phyloP scores from a whole-genome alignment of 35 echinoderm and acorn worm genomes.

The Lytechinus variegatus region DNA sequence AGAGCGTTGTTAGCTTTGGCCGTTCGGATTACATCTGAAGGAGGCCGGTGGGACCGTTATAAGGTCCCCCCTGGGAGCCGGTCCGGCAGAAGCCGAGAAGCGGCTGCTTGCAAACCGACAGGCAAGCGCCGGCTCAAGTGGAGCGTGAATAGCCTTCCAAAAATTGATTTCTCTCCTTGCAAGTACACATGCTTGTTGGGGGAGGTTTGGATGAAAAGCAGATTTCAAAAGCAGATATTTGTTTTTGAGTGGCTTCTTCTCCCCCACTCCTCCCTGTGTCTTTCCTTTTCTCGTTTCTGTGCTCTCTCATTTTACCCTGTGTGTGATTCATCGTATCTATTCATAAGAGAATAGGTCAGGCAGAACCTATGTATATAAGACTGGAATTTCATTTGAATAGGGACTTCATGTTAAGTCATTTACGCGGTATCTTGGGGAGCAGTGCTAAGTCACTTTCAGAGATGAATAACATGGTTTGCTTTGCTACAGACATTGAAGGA shows the following conservation, averaged over 20 bases:
- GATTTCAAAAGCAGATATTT: slow-evolving; percentile 49
- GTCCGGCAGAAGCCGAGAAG: slow-evolving; percentile 13
- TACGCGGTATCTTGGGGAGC: not conserved
- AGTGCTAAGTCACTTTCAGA: not conserved
- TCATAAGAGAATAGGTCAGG: slow-evolving; percentile 34
- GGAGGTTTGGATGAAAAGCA: slow-evolving; percentile 32
- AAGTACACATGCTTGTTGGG: slow-evolving; percentile 42
- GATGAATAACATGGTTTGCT: not conserved
- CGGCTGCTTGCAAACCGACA: slow-evolving; percentile 40
- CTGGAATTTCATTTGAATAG: slow-evolving; percentile 18
- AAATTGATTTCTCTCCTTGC: not conserved
- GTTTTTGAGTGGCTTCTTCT: slow-evolving; percentile 36
- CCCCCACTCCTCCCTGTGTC: slow-evolving; percentile 16
- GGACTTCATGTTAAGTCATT: not conserved
- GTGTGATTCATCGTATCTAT: slow-evolving; percentile 41
- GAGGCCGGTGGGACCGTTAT: slow-evolving; percentile 39
- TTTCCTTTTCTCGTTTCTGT: not conserved
- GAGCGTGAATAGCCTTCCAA: slow-evolving; percentile 34
- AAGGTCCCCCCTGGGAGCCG: slow-evolving; percentile 7
- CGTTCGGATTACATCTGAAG: slow-evolving; percentile 44
- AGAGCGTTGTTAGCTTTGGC: slow-evolving; percentile 41
- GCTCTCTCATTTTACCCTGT: not conserved
- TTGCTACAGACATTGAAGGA: not conserved
- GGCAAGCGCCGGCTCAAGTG: slow-evolving; percentile 39
- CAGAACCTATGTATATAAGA: slow-evolving; percentile 41